Evolutionary conservation across 2,113 vertebrate genomes (phyloP).

Genomic region (Camelus bactrianus): DNA sequence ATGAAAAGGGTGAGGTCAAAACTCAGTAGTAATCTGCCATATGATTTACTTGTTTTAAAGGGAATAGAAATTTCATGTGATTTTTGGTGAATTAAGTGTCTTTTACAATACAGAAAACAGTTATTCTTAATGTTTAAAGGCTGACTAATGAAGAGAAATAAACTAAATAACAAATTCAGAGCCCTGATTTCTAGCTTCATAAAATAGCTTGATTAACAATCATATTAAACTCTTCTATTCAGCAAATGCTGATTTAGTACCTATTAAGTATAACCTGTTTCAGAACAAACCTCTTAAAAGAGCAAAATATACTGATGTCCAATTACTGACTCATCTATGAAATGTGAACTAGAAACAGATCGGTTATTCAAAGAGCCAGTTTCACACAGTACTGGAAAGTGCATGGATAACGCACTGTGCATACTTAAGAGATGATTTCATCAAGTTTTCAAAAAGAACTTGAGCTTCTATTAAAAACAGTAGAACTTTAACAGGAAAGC

Average conservation of each 20-base stretch:
- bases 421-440: conserved; percentile 75
- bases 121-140: conserved; percentile 48
- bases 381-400: conserved; percentile 62
- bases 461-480: conserved; percentile 65
- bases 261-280: background rate
- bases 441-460: conserved; percentile 68
- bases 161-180: conserved; percentile 13
- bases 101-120: conserved; percentile 25
- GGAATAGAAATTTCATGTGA: conserved; percentile 31
- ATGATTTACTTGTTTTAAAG: conserved; percentile 51
- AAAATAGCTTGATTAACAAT: conserved; percentile 54
- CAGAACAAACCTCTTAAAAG: conserved; percentile 23
- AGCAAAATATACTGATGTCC: conserved; percentile 14
- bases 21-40: background rate
- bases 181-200: background rate
- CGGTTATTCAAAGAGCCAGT: conserved; percentile 46
- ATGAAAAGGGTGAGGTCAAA: conserved; percentile 24
- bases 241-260: conserved; percentile 19
- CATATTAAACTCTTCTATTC: background rate
- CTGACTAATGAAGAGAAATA: conserved; percentile 3
- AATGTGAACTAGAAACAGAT: conserved; percentile 67
- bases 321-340: conserved; percentile 50
- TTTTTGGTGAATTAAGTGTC: conserved; percentile 31
- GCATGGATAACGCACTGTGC: conserved; percentile 64
- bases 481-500: conserved; percentile 68